phyloP scores from a whole-genome alignment of 2,797 vertebrate genomes.

The Lycodopsis pacificus region DNA sequence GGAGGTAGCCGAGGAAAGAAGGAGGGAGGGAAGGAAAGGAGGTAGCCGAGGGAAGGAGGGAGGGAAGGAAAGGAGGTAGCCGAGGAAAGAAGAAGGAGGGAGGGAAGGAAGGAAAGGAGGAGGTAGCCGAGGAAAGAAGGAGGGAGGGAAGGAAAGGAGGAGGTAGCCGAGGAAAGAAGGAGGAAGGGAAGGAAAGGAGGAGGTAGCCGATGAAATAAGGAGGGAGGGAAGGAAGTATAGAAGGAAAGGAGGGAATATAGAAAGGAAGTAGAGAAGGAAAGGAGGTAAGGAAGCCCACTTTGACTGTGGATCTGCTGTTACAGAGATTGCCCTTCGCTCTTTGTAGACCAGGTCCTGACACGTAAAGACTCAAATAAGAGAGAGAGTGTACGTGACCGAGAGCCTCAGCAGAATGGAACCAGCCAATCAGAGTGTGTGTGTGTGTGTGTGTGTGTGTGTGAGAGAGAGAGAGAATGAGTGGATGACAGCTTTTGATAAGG shows the following conservation, averaged over 20 bases:
- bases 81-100: no score
- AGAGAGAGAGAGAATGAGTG: conserved; percentile 9
- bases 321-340: no score
- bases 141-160: not conserved
- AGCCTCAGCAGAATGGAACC: conserved; percentile 33
- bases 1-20: no score
- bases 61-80: not conserved
- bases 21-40: not conserved
- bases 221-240: no score
- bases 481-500: conserved; percentile 68
- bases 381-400: conserved; percentile 52
- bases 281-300: no score
- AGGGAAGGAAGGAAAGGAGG: not conserved
- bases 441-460: conserved; percentile 15
- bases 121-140: not conserved
- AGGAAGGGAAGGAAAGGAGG: no score
- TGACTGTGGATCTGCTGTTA: no score
- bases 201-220: accelerated
- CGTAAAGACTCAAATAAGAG: not conserved
- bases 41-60: no score
- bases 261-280: not conserved
- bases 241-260: not conserved
- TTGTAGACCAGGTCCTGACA: no score
- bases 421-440: conserved; percentile 15
- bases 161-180: not conserved